Base-by-base conservation (phyloP, 2,113 vertebrate species). In the Trogon melanurus region DNA sequence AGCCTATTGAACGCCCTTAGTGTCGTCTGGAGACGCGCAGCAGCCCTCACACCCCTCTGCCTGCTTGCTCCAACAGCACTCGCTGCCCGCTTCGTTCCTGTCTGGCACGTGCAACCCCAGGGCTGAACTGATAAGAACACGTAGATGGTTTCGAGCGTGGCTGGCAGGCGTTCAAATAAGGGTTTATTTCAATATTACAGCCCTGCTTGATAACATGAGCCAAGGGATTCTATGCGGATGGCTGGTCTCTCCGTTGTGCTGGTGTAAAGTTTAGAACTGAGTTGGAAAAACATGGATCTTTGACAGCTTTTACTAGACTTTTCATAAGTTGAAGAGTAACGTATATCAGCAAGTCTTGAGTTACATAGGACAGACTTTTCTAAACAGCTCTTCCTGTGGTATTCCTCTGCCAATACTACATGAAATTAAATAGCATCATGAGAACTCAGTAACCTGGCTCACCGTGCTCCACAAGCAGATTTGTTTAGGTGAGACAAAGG, bases 71-170 rank as follows among this genome's bases (percentile, higher is more conserved):
- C 12, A 48, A 2, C 70, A 62, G 26, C 25, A 0, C 67, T 71
- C 15, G 1, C 67, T 27, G 47, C 51, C 76, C 75, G 91, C 80
- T 64, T 22, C 36, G 0, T 14, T 61, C 57, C 70, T 0, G 0
- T 38, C 83, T 79, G 80, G 61, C 65, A 47, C 3, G 0, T 51
- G 14, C 58, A 38, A 1, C 17, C 32, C 65, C 1, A 1, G 38
- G 30, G 23, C 48, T 69, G 65, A 23, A 30, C 48, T 7, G 70
- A 65, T 56, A n/a, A 56, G 66, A 45, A 16, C 41, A 7, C 0
- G 0, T 16, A 34, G 78, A 48, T 5, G 74, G 73, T 54, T 36
- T 62, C 78, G 36, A 34, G 18, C 0, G 0, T 3, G 32, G 36
- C 71, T 82, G 78, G 51, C 67, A 48, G 53, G 20, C 7, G 0